phyloP scores from a whole-genome alignment of 1,140 invertebrate genomes.

The Brachionus plicatilis region DNA sequence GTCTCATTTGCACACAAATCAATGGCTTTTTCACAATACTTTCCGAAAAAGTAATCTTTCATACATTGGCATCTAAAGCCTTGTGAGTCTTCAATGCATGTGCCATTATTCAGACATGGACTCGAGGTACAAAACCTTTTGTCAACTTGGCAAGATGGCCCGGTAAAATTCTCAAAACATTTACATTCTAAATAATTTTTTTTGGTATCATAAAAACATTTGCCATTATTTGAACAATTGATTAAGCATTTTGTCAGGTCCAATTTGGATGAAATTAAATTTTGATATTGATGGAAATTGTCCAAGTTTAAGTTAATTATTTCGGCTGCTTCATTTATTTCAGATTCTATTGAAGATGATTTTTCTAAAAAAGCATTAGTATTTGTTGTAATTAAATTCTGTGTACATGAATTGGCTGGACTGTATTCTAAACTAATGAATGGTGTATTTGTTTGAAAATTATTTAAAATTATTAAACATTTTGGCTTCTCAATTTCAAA shows the following conservation, averaged over 20 bases:
- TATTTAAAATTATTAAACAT: background rate
- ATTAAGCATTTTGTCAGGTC: background rate
- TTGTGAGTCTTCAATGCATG: background rate
- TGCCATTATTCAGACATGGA: constrained; percentile 40
- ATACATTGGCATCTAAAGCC: background rate
- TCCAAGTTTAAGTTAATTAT: background rate
- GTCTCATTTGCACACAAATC: constrained; percentile 7
- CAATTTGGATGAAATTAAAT: background rate
- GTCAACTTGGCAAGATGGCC: constrained; percentile 15
- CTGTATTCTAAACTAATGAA: background rate
- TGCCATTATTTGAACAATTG: background rate
- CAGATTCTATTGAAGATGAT: background rate
- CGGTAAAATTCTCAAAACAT: constrained; percentile 43
- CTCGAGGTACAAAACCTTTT: constrained; percentile 29
- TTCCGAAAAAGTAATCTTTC: background rate
- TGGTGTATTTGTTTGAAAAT: background rate
- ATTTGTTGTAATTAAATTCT: background rate
- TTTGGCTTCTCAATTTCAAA: background rate
- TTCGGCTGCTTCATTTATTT: too few relatives aligned
- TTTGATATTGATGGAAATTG: background rate
- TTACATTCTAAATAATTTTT: constrained; percentile 43
- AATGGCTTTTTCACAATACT: background rate
- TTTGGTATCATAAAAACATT: background rate
- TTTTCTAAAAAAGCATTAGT: background rate
- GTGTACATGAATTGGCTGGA: too few relatives aligned